Base-by-base conservation (phyloP, 2,797 vertebrate genomes). In the Tinamus major region DNA sequence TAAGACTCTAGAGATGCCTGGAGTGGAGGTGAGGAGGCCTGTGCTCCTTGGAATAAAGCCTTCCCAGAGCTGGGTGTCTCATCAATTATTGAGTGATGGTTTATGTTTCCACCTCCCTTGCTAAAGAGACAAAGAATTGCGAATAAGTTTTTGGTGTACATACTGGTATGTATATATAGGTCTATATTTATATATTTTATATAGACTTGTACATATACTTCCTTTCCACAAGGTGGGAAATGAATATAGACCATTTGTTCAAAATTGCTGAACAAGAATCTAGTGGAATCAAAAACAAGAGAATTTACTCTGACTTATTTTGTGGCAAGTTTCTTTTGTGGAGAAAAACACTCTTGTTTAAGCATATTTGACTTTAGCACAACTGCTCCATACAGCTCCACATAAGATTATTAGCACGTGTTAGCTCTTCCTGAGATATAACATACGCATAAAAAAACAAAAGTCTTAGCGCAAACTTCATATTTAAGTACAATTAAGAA, bases 1-100 rank as follows among this genome's bases (percentile, higher is more conserved):
- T 2, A 46, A 6, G 20, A 5, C 59, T 71, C 17, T 1, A 29
- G 17, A 15, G 2, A 5, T 64, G 19, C 67, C 2, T 7, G 31
- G 17, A 56, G 55, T 7, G 10, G 29, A 56, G 55, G 55, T n/a
- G 53, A 56, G 31, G 31, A 14, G 53, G 53, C 31, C 3, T 62
- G 8, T n/a, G 39, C 37, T 79, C 10, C 26, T 71, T 29, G n/a
- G 74, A 87, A 17, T 4, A 83, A 71, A 71, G 6, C 2, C 37
- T 85, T 55, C 39, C 31, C 23, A 69, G 14, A 70, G 19, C 18
- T 49, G 17, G 7, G 35, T 13, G 6, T 9, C n/a, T 78, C 26
- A 64, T 39, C 26, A 39, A 10, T 78, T 85, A 35, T 49, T n/a
- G 17, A 49, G 11, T 7, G 5, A 5, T n/a, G 27, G 61, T 71